phyloP scores from a whole-genome alignment of 1,140 invertebrate genomes.

The Aphaenogaster ashmeadi region DNA sequence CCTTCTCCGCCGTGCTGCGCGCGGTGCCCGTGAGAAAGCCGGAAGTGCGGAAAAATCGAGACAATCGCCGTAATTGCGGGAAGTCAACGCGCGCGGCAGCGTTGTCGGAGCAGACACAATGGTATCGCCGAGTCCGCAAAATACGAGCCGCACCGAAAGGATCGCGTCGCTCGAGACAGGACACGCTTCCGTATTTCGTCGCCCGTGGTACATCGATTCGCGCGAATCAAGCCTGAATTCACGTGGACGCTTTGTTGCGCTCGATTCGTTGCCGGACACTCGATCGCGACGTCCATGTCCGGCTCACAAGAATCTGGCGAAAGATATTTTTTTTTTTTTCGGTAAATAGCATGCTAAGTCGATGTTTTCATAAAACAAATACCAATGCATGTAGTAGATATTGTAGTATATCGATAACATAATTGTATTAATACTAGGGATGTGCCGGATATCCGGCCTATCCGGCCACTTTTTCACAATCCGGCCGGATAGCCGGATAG shows the following conservation, averaged over 20 bases:
- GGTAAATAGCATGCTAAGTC: background rate
- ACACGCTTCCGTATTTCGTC: conserved; percentile 41
- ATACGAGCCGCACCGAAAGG: conserved; percentile 60
- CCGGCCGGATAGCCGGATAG: too few relatives aligned
- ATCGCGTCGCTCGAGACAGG: conserved; percentile 43
- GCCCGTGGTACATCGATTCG: conserved; percentile 17
- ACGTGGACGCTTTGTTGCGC: conserved; percentile 3
- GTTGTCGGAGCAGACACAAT: conserved; percentile 68
- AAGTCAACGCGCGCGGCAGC: conserved; percentile 62
- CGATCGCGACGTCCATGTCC: background rate
- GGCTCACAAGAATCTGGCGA: background rate
- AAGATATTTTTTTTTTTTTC: background rate
- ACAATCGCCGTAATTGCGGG: conserved; percentile 77
- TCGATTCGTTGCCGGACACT: conserved; percentile 8
- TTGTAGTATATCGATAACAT: background rate
- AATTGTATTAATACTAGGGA: background rate
- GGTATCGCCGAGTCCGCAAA: conserved; percentile 72
- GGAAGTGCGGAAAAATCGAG: conserved; percentile 73
- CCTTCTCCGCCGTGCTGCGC: background rate
- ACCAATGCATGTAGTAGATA: background rate
- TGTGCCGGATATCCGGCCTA: too few relatives aligned
- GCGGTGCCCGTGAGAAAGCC: conserved; percentile 66
- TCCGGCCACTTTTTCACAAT: too few relatives aligned
- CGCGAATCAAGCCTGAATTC: conserved; percentile 51
- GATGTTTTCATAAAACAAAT: background rate